Evolutionary conservation across 2,888 invertebrate species (phyloP).

Genomic region (Orgyia antiqua): DNA sequence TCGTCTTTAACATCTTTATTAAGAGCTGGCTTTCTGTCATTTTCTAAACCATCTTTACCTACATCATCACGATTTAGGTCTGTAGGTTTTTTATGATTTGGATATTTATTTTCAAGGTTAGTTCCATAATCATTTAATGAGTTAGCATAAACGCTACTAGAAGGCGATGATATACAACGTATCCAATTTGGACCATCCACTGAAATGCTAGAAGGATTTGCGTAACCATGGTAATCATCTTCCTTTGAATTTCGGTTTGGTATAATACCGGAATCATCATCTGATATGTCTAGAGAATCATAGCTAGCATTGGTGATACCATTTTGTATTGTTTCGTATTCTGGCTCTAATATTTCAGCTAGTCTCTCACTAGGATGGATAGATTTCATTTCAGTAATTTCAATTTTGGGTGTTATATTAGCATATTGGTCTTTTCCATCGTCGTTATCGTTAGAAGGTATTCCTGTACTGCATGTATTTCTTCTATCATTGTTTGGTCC

Average conservation of each 20-base stretch:
- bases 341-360: slow-evolving; percentile 64
- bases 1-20: slow-evolving; percentile 12
- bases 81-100: slow-evolving; percentile 3
- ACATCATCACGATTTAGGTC: slow-evolving; percentile 2
- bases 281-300: slow-evolving; percentile 46
- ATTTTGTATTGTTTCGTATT: slow-evolving; percentile 61
- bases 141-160: slow-evolving; percentile 50
- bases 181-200: slow-evolving; percentile 64
- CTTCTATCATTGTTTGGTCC: slow-evolving; percentile 45
- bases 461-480: slow-evolving; percentile 55
- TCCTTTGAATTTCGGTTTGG: slow-evolving; percentile 36
- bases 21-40: slow-evolving; percentile 3
- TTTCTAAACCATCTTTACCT: slow-evolving; percentile 6
- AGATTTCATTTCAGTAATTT: no score
- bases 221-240: slow-evolving; percentile 54
- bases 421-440: slow-evolving; percentile 40
- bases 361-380: slow-evolving; percentile 60
- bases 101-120: slow-evolving; percentile 36
- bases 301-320: slow-evolving; percentile 49
- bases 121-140: slow-evolving; percentile 47
- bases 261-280: slow-evolving; percentile 44
- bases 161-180: slow-evolving; percentile 45
- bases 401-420: slow-evolving; percentile 44
- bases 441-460: slow-evolving; percentile 38
- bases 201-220: slow-evolving; percentile 55